phyloP scores from a whole-genome alignment of 2,797 vertebrate genomes.

The Poeciliopsis gracilis region DNA sequence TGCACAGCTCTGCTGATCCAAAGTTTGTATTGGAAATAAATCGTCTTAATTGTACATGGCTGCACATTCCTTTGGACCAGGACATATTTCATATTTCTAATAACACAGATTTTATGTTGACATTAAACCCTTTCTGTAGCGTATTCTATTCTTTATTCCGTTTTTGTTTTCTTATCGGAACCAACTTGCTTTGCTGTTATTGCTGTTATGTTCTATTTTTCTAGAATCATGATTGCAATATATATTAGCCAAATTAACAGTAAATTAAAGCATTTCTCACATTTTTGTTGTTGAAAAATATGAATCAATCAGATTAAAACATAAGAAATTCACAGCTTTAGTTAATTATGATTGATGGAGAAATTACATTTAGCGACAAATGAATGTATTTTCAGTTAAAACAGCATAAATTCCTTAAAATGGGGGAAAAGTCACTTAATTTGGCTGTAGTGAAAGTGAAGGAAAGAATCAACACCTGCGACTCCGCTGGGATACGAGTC shows the following conservation, averaged over 20 bases:
- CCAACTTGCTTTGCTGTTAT: not conserved
- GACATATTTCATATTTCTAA: not conserved
- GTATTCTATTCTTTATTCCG: not conserved
- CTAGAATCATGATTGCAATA: not conserved
- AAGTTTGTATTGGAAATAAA: not conserved
- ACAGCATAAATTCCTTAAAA: not conserved
- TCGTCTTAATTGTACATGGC: not conserved
- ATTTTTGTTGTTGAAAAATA: not conserved
- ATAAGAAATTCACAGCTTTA: not conserved
- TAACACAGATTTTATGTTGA: not conserved
- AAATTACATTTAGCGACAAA: not conserved
- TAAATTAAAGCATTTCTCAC: not conserved
- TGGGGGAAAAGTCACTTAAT: not conserved
- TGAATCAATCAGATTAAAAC: not conserved
- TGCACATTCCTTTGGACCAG: not conserved
- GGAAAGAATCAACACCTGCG: not conserved
- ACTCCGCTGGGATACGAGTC: not conserved
- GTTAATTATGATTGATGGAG: not conserved
- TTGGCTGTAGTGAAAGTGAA: not conserved
- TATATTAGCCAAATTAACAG: not conserved
- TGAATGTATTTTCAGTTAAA: not conserved
- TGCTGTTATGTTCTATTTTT: not conserved
- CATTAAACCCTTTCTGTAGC: not conserved
- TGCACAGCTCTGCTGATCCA: not conserved
- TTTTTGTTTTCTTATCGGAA: not conserved